Conservation (phyloP, 2,888 invertebrate genomes). For the Tenthredo amoena region DNA sequence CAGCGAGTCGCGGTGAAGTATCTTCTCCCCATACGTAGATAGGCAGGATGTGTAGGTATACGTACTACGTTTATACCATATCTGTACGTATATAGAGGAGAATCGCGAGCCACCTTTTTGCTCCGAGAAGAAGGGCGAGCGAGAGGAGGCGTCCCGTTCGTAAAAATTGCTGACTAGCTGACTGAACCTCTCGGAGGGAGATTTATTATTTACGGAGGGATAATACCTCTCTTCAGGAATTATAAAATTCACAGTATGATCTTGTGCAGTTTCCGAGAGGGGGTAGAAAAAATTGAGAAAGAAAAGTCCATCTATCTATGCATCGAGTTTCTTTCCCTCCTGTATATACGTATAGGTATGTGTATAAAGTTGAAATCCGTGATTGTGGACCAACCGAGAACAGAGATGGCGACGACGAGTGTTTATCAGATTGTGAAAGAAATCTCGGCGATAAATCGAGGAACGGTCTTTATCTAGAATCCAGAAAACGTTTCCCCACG, state of each 20-base stretch:
- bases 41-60: background rate
- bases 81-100: background rate
- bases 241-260: constrained; percentile 39
- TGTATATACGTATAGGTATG: background rate
- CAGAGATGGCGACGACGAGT: constrained; percentile 19
- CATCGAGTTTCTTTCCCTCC: background rate
- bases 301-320: background rate
- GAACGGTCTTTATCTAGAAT: constrained; percentile 49
- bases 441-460: constrained; percentile 41
- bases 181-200: constrained; percentile 57
- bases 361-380: background rate
- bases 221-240: constrained; percentile 52
- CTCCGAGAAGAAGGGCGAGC: background rate
- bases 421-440: constrained; percentile 41
- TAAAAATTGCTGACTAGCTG: constrained; percentile 53
- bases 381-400: constrained; percentile 12
- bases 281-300: background rate
- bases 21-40: background rate
- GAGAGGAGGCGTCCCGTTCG: constrained; percentile 23
- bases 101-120: constrained; percentile 24
- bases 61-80: background rate
- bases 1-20: constrained; percentile 2
- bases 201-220: constrained; percentile 61
- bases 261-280: background rate
- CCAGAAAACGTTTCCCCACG: constrained; percentile 29